A percentile compares a stretch with the other conserved stretches of the same genome.
These are phyloP conservation scores for Anas georgica DNA, from an alignment of 2,797 vertebrate genomes.

Conservation along the genomic window DNA sequence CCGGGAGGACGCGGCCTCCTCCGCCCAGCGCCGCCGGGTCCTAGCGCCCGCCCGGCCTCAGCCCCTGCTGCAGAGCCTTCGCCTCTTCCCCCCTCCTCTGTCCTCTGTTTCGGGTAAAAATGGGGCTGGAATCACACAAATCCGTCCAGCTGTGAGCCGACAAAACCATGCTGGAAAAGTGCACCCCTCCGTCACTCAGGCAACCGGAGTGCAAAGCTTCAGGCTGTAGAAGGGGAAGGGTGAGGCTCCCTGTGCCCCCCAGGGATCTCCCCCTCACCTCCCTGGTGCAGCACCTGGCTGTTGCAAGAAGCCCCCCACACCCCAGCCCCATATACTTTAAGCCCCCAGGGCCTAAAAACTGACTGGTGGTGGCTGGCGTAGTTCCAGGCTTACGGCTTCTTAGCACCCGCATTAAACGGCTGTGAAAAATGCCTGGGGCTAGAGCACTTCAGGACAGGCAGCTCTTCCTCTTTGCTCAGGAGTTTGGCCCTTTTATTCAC, in stretches of 20 bases:
- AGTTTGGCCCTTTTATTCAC: not conserved
- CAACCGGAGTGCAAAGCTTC: too few relatives aligned
- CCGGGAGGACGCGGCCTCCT: conserved; percentile 64
- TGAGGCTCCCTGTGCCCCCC: not conserved
- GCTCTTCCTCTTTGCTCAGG: not conserved
- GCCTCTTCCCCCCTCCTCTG: not conserved
- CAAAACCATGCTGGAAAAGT: not conserved
- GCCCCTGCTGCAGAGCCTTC: not conserved
- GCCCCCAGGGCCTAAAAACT: not conserved
- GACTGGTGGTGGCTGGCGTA: not conserved
- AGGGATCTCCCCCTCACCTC: not conserved
- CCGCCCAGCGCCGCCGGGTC: conserved; percentile 74
- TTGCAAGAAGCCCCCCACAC: not conserved
- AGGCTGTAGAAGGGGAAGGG: not conserved
- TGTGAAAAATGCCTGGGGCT: not conserved
- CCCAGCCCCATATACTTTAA: not conserved
- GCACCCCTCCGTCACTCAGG: not conserved
- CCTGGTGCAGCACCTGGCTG: too few relatives aligned
- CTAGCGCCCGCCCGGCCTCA: conserved; percentile 66
- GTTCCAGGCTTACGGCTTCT: not conserved
- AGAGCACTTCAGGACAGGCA: not conserved
- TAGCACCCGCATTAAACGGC: not conserved
- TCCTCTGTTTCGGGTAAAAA: not conserved
- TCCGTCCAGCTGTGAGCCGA: not conserved
- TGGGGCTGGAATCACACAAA: not conserved